phyloP scores from a whole-genome alignment of 1,140 invertebrate genomes.

The Drosophila rufa region DNA sequence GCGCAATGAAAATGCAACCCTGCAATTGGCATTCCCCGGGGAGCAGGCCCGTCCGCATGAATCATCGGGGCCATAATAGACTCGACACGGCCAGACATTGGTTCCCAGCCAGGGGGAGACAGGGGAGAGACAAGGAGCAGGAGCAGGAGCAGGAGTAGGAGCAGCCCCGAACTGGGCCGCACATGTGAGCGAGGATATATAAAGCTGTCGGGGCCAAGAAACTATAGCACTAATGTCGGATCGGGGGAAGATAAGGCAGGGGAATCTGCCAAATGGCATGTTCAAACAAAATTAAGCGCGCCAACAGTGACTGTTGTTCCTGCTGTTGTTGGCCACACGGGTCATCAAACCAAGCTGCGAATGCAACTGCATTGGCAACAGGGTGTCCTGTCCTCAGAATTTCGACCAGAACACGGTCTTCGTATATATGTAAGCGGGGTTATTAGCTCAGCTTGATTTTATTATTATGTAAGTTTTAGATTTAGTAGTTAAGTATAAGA shows the following conservation, averaged over 20 bases:
- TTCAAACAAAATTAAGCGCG: constrained; percentile 75
- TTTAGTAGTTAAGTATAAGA: too few species aligned
- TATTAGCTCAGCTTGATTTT: too few species aligned
- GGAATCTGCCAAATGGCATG: constrained; percentile 39
- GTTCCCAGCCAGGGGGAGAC: constrained; percentile 7
- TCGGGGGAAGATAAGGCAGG: constrained; percentile 2
- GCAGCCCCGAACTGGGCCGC: constrained; percentile 29
- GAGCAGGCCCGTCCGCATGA: constrained; percentile 31
- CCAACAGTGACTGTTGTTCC: constrained; percentile 43
- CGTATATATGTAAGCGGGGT: too few species aligned
- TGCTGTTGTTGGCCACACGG: constrained; percentile 41
- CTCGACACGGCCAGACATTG: constrained; percentile 47
- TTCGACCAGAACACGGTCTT: too few species aligned
- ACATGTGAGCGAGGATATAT: constrained; percentile 65
- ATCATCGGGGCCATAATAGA: constrained; percentile 70
- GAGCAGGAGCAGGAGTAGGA: neutral
- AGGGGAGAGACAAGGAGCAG: neutral
- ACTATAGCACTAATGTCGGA: constrained; percentile 58
- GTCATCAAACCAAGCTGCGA: constrained; percentile 71
- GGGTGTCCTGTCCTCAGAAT: constrained; percentile 32
- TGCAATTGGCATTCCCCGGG: constrained; percentile 16
- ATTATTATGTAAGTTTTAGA: too few species aligned
- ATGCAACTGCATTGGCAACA: constrained; percentile 52
- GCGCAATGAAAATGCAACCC: constrained; percentile 16
- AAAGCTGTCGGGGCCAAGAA: constrained; percentile 67